Base-by-base conservation (phyloP, 2,797 vertebrate species). In the Falco rusticolus region DNA sequence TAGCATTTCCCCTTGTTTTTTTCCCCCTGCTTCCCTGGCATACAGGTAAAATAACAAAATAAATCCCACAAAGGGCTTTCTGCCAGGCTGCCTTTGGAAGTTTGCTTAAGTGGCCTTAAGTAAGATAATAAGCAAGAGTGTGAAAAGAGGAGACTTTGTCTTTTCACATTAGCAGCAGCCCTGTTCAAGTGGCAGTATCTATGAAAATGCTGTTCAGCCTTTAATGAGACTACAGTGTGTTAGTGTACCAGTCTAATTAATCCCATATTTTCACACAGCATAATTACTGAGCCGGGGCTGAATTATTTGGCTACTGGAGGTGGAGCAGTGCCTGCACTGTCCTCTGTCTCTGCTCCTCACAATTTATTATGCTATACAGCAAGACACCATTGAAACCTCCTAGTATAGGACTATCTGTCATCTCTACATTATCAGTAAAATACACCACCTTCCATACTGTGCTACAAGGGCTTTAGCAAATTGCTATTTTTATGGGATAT, bases 401-500 rank as follows among this genome's bases (percentile, higher is more conserved):
- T 98, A 97, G 98, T 98, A 98, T 98, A 98, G 98, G 98, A 98
- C 98, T 98, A 99, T 99, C 99, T 98, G 99, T 99, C 99, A 99
- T 99, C 98, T 98, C 98, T 98, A 98, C 98, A 98, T 99, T 99
- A 99, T 99, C 99, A 98, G 98, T 98, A 98, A 98, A 98, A 98
- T 98, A 98, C 98, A 98, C 99, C 98, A 98, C 99, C 99, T 99
- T 99, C 99, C 98, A 98, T 98, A 98, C 99, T 98, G 98, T 99
- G 99, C 98, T 98, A 98, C 99, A 98, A 99, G 98, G 98, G 98
- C 98, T 98, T 98, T 98, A 98, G 99, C 99, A 99, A 99, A 99
- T 99, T 99, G 99, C 98, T 99, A 98, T 99, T 99, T 99, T 99
- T 99, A 99, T 99, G 98, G 98, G 98, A 98, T 98, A 98, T 98